Percentiles rank a stretch among this genome's conserved stretches.
These are phyloP conservation scores for Glossophaga mutica DNA, from an alignment of 2,797 vertebrate species.

Conservation along the genomic window DNA sequence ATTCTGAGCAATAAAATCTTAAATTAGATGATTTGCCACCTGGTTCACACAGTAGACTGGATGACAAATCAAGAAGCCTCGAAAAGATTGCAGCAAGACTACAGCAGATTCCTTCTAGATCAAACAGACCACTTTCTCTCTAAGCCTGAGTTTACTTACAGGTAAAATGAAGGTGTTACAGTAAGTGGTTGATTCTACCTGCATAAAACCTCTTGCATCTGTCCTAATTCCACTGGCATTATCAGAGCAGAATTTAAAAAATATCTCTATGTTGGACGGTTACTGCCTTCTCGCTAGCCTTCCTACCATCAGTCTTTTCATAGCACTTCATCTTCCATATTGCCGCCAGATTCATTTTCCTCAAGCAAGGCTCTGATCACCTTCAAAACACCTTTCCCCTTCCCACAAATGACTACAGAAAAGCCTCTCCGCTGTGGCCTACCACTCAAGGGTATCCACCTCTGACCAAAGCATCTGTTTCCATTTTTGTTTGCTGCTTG, in stretches of 20 bases:
- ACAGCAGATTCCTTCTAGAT: neutral
- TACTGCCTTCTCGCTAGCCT: constrained; percentile 6
- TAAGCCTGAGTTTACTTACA: neutral
- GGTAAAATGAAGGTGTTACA: neutral
- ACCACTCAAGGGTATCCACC: neutral
- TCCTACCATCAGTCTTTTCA: neutral
- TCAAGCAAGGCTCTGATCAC: neutral
- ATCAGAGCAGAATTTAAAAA: neutral
- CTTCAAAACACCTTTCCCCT: neutral
- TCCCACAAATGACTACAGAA: neutral
- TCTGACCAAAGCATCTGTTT: neutral
- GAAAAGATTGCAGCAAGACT: neutral
- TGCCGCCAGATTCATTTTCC: neutral
- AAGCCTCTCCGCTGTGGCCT: neutral
- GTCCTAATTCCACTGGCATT: neutral
- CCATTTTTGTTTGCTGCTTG: neutral
- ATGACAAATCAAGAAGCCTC: neutral
- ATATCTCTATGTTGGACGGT: neutral
- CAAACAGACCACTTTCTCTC: neutral
- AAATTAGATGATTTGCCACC: neutral
- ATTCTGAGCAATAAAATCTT: constrained; percentile 33
- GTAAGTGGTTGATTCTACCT: neutral
- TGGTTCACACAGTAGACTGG: neutral
- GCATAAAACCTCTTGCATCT: neutral
- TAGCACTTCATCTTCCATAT: neutral